Percentiles rank a stretch among this genome's conserved stretches.
Evolutionary conservation across 2,888 invertebrate species (phyloP).

Genomic region (Agrenia bidenticulata): DNA sequence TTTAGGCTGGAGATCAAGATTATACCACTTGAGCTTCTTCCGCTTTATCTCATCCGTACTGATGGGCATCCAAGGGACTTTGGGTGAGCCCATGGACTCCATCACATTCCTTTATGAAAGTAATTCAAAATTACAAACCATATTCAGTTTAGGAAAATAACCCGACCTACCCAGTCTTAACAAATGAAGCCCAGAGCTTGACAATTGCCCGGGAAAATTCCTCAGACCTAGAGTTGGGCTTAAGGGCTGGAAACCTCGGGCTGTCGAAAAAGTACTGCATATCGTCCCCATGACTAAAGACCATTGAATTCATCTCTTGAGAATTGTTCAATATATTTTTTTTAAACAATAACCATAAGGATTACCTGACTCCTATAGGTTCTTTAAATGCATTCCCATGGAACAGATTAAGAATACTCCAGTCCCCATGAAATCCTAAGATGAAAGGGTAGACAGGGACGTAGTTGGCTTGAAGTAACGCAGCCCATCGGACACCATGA

Average conservation of each 20-base stretch:
- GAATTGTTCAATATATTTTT: not conserved
- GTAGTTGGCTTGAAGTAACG: slow-evolving; percentile 54
- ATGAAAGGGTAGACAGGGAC: slow-evolving; percentile 59
- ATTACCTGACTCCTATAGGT: slow-evolving; percentile 31
- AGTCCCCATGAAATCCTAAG: slow-evolving; percentile 59
- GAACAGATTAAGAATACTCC: slow-evolving; percentile 58
- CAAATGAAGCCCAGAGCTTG: slow-evolving; percentile 60
- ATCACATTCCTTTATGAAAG: slow-evolving; percentile 35
- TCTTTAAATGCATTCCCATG: slow-evolving; percentile 53
- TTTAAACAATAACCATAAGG: not conserved
- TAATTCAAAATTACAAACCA: not conserved
- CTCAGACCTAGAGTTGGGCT: slow-evolving; percentile 55
- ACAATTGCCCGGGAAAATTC: slow-evolving; percentile 57
- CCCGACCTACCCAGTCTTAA: slow-evolving; percentile 57
- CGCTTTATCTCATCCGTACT: slow-evolving; percentile 38
- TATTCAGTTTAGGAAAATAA: not conserved
- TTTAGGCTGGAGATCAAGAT: slow-evolving; percentile 31
- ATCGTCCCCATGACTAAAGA: slow-evolving; percentile 61
- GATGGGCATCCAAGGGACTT: slow-evolving; percentile 39
- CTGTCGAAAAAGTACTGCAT: slow-evolving; percentile 60
- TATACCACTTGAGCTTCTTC: slow-evolving; percentile 39
- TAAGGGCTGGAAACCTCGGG: slow-evolving; percentile 58
- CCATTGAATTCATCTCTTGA: not conserved
- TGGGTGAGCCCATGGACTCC: slow-evolving; percentile 31
- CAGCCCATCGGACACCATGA: slow-evolving; percentile 58